Evolutionary conservation across 2,113 vertebrate genomes (phyloP), one percentile per base, ranked within the genome.

Genomic region (Platichthys flesus): DNA sequence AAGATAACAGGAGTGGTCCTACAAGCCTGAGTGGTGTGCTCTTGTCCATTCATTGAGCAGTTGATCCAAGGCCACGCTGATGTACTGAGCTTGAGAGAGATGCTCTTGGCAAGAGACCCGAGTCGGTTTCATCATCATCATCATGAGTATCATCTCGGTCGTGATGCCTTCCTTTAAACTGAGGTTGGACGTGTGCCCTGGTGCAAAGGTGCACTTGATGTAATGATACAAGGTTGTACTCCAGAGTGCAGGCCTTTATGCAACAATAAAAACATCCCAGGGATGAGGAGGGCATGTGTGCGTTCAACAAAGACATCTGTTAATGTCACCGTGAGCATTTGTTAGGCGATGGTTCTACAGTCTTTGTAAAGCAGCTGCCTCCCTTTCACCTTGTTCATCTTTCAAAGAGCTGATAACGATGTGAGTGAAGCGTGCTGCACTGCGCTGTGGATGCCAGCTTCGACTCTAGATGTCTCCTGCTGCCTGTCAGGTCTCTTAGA

Each of bases 401-500:
- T 69, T 74, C 49, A 78, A 57, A 69, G 76, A 23, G 83, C 72
- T 42, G 47, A 51, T 51, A 18, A 66, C 37, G 58, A 57, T 57
- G 10, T 1, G 52, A 73, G 70, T 23, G 13, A 51, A 60, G 37
- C 18, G 0, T 2, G 56, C 40, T 24, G 74, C 65, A 9, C 35
- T 42, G 62, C 42, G 9, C 47, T 62, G 62, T 55, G 57, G 82
- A 80, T 74, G 81, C 85, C 55, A 69, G 67, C 83, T 75, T 45
- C n/a, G 61, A 54, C 71, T 61, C 28, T 65, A 35, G 28, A 62
- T 68, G 78, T 61, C 64, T 84, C 66, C 64, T n/a, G 78, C 63
- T 65, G 68, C 56, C 82, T 75, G 61, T 80, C 81, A 79, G 47
- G 68, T 79, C 79, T 91, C 54, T 75, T 58, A 61, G 85, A 88